A percentile compares a stretch with the other conserved stretches of the same genome.
These are phyloP conservation scores for Xerus rutilus DNA, from an alignment of 2,797 vertebrate genomes.

Conservation along the genomic window DNA sequence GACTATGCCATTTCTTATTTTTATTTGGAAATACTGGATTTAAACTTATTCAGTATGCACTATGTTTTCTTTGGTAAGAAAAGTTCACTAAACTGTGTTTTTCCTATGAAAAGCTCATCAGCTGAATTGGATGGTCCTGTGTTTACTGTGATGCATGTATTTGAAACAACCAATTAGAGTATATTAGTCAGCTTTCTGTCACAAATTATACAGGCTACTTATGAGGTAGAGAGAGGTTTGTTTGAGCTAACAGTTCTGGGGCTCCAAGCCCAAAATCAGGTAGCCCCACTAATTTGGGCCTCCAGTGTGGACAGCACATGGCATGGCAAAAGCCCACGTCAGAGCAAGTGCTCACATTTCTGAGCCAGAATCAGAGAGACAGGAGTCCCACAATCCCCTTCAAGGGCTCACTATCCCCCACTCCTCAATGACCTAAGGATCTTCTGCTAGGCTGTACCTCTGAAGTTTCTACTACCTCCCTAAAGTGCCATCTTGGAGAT, in stretches of 20 bases:
- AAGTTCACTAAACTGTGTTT: not conserved
- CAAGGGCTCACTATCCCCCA: not conserved
- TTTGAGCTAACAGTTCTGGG: not conserved
- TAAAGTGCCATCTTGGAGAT: not conserved
- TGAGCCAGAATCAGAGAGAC: not conserved
- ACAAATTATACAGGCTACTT: not conserved
- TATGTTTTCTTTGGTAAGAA: conserved; percentile 22
- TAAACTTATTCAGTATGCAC: not conserved
- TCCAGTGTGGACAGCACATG: not conserved
- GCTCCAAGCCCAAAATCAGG: not conserved
- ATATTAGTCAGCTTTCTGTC: not conserved
- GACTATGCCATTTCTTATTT: not conserved
- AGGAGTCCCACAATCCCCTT: not conserved
- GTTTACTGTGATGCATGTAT: not conserved
- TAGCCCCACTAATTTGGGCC: not conserved
- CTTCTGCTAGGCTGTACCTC: not conserved
- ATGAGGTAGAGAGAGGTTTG: not conserved
- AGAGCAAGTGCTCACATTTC: too few relatives aligned
- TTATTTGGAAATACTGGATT: not conserved
- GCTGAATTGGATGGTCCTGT: not conserved
- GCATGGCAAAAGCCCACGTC: not conserved
- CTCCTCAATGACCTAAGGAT: not conserved
- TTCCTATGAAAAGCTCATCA: not conserved
- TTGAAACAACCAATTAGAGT: not conserved
- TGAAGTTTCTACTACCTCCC: not conserved